A percentile compares a stretch with the other conserved stretches of the same genome.
These are phyloP conservation scores for Pseudotriccus pelzelni DNA, from an alignment of 2,797 vertebrate genomes.

Conservation along the genomic window DNA sequence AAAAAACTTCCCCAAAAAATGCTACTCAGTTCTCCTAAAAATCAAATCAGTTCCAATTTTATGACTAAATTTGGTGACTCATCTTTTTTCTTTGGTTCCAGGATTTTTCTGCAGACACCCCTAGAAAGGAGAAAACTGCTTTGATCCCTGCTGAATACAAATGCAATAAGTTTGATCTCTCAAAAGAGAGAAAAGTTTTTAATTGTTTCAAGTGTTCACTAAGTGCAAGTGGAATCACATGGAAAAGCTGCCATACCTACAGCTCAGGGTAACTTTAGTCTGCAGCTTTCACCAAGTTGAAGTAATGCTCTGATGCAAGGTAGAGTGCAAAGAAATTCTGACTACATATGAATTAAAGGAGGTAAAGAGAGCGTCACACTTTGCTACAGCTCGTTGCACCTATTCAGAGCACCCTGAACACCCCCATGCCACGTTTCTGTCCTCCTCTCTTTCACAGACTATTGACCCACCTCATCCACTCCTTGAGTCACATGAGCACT, in stretches of 20 bases:
- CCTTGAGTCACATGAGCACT: neutral
- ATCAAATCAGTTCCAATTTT: neutral
- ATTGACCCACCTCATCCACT: neutral
- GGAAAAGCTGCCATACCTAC: neutral
- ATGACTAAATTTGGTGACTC: neutral
- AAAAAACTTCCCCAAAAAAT: neutral
- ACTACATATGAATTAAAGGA: neutral
- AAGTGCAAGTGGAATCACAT: neutral
- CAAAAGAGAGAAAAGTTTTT: neutral
- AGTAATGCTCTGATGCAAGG: neutral
- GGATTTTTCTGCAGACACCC: neutral
- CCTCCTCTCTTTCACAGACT: neutral
- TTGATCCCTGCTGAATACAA: neutral
- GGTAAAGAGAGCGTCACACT: neutral
- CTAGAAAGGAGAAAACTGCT: neutral
- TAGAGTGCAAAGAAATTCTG: neutral
- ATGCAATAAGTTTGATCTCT: neutral
- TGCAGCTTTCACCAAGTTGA: neutral
- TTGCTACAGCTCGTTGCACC: fast-evolving
- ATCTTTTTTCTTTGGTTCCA: neutral
- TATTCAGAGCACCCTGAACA: neutral
- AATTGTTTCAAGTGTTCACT: neutral
- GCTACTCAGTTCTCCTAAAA: neutral
- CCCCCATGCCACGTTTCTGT: fast-evolving
- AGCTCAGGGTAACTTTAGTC: neutral